Evolutionary conservation across 1,140 invertebrate genomes (phyloP), one percentile per base, ranked within the genome.

Genomic region (Papilio helenus): DNA sequence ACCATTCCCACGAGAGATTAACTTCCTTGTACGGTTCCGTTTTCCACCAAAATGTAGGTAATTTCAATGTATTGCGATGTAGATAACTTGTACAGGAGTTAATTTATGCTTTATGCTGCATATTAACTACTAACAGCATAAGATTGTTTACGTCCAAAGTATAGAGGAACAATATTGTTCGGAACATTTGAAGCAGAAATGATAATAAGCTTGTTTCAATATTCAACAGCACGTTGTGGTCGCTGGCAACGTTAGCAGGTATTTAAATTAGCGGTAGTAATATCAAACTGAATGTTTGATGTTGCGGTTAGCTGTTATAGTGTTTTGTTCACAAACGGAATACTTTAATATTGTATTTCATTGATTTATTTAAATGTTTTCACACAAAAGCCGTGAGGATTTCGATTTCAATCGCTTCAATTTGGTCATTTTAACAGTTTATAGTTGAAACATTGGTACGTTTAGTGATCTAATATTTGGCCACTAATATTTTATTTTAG

Each of bases 241-340:
- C 12, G 61, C 23, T 68, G 61, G 12, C 23, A 68, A 34, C 26
- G 61, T 29, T 68, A 68, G 61, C 61, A 68, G 61, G 61, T 68
- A 68, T 68, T 68, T 68, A 68, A 68, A 68, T 68, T 68, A 68
- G 61, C 26, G 61, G 61, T 68, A 16, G 61, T 68, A 68, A 68
- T 68, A 68, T 68, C 61, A 68, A 34, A 68, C 61, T 68, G 61
- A 68, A 68, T 68, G 61, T 68, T 68, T 68, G 61, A 68, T 68
- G 61, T 16, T 68, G 61, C 61, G 61, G 61, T 68, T 68, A 18
- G 26, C 4, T 29, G 26, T 68, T 34, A 68, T 29, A 29, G 61
- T 68, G 61, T 68, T 68, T 68, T n/a, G 23, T 68, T 68, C 61
- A 68, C 61, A 68, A 34, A 68, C 26, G 23, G 61, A 68, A 68